Percentiles rank a stretch among this genome's conserved stretches.
phyloP scores from a whole-genome alignment of 2,797 vertebrate species.

The Lepilemur septentrionalis region DNA sequence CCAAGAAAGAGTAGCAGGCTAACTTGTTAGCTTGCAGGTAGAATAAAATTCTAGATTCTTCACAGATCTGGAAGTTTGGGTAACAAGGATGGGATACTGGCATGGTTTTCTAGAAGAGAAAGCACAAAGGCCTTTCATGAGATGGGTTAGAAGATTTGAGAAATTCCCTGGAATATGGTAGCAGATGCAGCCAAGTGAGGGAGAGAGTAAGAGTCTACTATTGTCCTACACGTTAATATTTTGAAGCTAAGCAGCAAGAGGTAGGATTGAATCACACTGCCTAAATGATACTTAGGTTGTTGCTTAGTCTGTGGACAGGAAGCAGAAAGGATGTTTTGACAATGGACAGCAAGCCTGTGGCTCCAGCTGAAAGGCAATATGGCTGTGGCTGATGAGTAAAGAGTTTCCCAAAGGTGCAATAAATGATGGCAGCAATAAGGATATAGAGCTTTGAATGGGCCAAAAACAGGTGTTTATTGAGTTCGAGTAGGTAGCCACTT shows the following conservation, averaged over 20 bases:
- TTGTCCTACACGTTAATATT: not conserved
- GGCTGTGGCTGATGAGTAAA: not conserved
- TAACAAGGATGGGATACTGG: not conserved
- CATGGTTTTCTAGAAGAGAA: slow-evolving; percentile 7
- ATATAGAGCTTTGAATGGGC: not conserved
- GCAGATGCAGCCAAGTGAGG: not conserved
- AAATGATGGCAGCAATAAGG: not conserved
- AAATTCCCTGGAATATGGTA: not conserved
- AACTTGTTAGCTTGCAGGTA: not conserved
- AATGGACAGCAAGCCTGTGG: not conserved
- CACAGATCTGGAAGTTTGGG: not conserved
- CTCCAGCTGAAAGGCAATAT: not conserved
- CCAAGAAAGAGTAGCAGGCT: not conserved
- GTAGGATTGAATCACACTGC: not conserved
- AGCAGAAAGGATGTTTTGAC: not conserved
- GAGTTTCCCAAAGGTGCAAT: not conserved
- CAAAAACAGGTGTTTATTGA: not conserved
- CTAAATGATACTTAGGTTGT: not conserved
- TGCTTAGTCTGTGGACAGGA: not conserved
- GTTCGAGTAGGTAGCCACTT: not conserved
- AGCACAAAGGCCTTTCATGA: not conserved
- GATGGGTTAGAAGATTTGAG: not conserved
- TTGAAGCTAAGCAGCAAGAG: not conserved
- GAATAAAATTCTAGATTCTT: not conserved
- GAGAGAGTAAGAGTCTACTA: not conserved